These are phyloP conservation scores for Patella vulgata DNA, from an alignment of 1,140 invertebrate species.

Conservation along the genomic window DNA sequence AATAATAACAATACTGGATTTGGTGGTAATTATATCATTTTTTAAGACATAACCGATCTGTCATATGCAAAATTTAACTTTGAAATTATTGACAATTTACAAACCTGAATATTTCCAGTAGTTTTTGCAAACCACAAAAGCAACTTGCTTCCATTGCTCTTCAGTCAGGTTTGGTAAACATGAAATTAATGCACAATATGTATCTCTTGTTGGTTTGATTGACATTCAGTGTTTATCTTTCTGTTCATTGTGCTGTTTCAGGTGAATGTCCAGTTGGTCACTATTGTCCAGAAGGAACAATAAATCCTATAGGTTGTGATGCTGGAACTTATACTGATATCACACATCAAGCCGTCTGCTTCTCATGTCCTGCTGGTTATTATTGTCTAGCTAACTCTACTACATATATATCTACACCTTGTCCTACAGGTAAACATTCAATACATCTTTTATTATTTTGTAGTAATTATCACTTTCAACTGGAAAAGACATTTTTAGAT, in stretches of 20 bases:
- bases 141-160: no score
- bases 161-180: no score
- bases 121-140: no score
- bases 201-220: no score
- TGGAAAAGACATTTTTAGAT: no score
- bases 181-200: no score
- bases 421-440: conserved; percentile 61
- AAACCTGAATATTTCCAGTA: no score
- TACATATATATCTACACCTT: conserved; percentile 52
- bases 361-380: conserved; percentile 54
- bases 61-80: neutral
- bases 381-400: conserved; percentile 57
- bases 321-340: conserved; percentile 56
- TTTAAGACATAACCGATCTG: neutral
- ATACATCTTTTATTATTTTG: no score
- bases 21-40: conserved; percentile 58
- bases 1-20: conserved; percentile 58
- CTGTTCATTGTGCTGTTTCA: no score
- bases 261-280: conserved; percentile 54
- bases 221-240: no score
- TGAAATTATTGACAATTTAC: neutral
- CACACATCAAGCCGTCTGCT: conserved; percentile 50
- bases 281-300: conserved; percentile 57
- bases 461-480: no score
- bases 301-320: conserved; percentile 49